These are phyloP conservation scores for Poecilobothrus nobilitatus DNA, from an alignment of 2,888 invertebrate genomes.

Conservation along the genomic window DNA sequence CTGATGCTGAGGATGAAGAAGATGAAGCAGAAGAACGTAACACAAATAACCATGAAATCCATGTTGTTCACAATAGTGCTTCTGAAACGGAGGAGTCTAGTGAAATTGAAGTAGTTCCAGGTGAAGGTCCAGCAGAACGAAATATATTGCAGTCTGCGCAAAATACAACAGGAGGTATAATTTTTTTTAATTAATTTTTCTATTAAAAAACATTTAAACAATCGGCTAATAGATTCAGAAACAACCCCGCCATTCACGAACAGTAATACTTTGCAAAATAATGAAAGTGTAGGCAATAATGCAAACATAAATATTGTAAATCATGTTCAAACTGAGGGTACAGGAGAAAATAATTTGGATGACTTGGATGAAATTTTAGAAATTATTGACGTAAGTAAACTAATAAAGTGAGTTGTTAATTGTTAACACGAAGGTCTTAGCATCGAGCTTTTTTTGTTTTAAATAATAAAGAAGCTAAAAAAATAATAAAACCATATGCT, in stretches of 20 bases:
- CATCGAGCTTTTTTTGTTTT: no score
- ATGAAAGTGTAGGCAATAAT: no score
- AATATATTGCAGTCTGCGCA: neutral
- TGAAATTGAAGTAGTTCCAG: neutral
- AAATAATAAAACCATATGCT: no score
- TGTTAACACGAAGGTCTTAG: no score
- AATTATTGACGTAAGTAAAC: slow-evolving; percentile 18
- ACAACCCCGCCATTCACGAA: neutral
- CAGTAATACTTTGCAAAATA: neutral
- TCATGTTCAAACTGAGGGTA: slow-evolving; percentile 15
- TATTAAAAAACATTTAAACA: neutral
- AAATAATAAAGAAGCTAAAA: no score
- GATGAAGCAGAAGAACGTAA: slow-evolving; percentile 21
- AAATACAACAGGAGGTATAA: neutral
- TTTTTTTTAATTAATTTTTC: neutral
- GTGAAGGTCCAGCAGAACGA: neutral
- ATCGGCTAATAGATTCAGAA: neutral
- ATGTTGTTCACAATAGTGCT: slow-evolving; percentile 13
- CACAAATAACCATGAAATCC: slow-evolving; percentile 22
- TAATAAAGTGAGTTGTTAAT: no score
- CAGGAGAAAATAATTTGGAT: slow-evolving; percentile 18
- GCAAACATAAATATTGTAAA: neutral
- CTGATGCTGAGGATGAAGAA: slow-evolving; percentile 24
- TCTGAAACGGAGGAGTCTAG: neutral
- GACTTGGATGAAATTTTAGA: slow-evolving; percentile 21